Base-by-base conservation (phyloP, 1,140 invertebrate species). In the Zeugodacus cucurbitae region DNA sequence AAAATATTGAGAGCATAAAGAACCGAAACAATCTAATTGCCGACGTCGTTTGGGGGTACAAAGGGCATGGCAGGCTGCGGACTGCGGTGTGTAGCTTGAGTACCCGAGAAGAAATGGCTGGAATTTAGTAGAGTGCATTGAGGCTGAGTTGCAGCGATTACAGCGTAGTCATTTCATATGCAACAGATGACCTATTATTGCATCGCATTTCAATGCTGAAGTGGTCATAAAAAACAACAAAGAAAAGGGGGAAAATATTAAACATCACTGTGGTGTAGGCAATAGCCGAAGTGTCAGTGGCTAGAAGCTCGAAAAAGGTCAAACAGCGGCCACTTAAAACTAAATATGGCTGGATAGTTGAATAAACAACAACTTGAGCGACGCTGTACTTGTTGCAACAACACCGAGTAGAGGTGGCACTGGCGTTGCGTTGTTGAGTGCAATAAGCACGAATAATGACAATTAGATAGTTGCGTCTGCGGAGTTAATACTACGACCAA, bases 221-320 rank as follows among this genome's bases (percentile, higher is more conserved):
- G 37, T 82, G 74, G 2, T 34, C 74, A 82, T 22, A 74, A 41
- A 74, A 62, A 26, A 22, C 58, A 26, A 62, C 1, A 26, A 62
- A 62, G 8, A 62, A 62, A 62, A 62, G 10, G 58, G n/a, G n/a
- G 10, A 44, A 74, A 37, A 41, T 26, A 44, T 41, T 41, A 7
- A 37, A 74, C 6, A 22, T 20, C 34, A 82, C 7, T 22, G 8
- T 7, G 22, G 34, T 48, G 8, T 41, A 82, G 22, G 22, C 7
- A 26, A 22, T 1, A 11, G 22, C 74, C 10, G 20, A 82, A 82
- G 41, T 37, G 41, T 82, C 67, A n/a, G 34, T 22, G 34, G 14
- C 20, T 29, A 48, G 74, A 82, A 29, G 41, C 74, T 82, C 48
- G 74, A 82, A 82, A 48, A 82, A 82, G 74, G 74, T 82, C 74